These are phyloP conservation scores for Poeciliopsis infans DNA, from an alignment of 2,797 vertebrate genomes.

Conservation along the genomic window DNA sequence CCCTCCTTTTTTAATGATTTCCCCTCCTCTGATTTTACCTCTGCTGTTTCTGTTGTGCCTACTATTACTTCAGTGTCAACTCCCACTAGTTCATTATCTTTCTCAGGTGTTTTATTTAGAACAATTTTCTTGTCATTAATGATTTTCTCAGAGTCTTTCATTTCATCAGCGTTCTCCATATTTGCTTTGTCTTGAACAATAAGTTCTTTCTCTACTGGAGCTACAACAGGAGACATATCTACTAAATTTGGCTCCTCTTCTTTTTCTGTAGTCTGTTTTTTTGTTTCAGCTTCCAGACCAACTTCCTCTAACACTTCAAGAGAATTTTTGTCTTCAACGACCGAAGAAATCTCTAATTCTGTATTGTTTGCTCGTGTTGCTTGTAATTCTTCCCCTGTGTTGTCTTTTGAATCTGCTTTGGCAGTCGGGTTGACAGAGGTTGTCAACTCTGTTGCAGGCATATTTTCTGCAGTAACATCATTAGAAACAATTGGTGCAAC, in stretches of 20 bases:
- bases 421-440: neutral
- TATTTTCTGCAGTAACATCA: conserved; percentile 31
- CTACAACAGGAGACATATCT: conserved; percentile 7
- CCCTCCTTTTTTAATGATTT: conserved; percentile 29
- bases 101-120: conserved; percentile 13
- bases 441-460: conserved; percentile 30
- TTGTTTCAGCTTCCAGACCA: conserved; percentile 12
- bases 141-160: conserved; percentile 15
- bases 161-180: conserved; percentile 10
- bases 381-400: conserved; percentile 17
- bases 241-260: neutral
- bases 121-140: neutral
- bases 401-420: conserved; percentile 24
- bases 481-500: conserved; percentile 5
- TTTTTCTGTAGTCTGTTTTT: conserved; percentile 29
- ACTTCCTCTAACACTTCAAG: conserved; percentile 24
- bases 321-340: conserved; percentile 17
- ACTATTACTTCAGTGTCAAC: conserved; percentile 29
- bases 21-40: conserved; percentile 38
- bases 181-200: conserved; percentile 20
- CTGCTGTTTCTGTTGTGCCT: conserved; percentile 11
- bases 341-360: conserved; percentile 13
- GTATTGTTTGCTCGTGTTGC: conserved; percentile 9
- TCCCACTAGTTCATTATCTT: conserved; percentile 18
- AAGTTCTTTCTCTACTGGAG: conserved; percentile 24